These are phyloP conservation scores for Lydus trimaculatus DNA, from an alignment of 2,888 invertebrate genomes.

Conservation along the genomic window DNA sequence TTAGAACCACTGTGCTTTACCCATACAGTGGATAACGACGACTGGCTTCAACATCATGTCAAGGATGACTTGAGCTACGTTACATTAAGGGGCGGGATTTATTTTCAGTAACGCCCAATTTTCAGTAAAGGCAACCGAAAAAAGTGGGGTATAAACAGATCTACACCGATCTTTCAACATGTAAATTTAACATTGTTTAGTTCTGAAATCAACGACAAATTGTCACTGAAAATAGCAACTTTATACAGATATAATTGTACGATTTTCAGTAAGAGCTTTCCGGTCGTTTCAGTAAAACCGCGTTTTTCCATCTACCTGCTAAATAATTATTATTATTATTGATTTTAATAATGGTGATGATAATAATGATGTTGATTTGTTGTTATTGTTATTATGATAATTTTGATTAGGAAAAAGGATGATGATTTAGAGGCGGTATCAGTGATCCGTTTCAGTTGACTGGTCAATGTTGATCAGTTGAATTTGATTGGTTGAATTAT, in stretches of 20 bases:
- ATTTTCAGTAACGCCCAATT: conserved; percentile 33
- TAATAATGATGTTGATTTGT: neutral
- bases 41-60: conserved; percentile 60
- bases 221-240: neutral
- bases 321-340: neutral
- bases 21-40: conserved; percentile 58
- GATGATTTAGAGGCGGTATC: conserved; percentile 50
- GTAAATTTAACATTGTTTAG: neutral
- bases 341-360: neutral
- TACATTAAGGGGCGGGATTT: conserved; percentile 49
- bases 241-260: too few relatives aligned
- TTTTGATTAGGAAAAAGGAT: neutral
- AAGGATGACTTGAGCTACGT: conserved; percentile 60
- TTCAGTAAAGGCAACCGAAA: conserved; percentile 25
- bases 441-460: conserved; percentile 53
- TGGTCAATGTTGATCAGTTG: conserved; percentile 48
- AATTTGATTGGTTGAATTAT: conserved; percentile 53
- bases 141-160: conserved; percentile 6
- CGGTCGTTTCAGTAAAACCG: too few relatives aligned
- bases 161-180: neutral
- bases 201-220: neutral
- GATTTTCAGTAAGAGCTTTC: too few relatives aligned
- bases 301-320: neutral
- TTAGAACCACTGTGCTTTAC: conserved; percentile 52
- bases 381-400: neutral